A percentile compares a stretch with the other conserved stretches of the same genome.
phyloP scores from a whole-genome alignment of 2,113 vertebrate species.

The Lagenorhynchus albirostris region DNA sequence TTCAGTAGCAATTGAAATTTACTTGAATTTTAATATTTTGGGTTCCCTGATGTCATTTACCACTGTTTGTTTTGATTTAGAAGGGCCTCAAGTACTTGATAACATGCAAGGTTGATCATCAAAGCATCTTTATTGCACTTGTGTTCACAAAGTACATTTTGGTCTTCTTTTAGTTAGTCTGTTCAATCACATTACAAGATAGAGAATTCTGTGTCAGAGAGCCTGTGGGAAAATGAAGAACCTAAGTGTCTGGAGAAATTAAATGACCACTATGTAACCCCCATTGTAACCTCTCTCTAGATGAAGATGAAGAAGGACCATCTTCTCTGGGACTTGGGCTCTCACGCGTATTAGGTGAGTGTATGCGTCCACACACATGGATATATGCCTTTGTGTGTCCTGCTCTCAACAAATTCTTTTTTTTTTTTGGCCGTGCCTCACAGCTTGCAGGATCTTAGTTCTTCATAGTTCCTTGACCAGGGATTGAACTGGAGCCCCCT shows the following conservation, averaged over 20 bases:
- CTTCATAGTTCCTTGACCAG: not conserved
- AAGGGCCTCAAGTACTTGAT: not conserved
- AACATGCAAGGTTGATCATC: not conserved
- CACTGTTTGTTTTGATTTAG: constrained; percentile 10
- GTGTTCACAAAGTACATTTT: constrained; percentile 29
- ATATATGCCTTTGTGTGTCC: not conserved
- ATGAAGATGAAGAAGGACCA: not conserved
- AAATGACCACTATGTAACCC: not conserved
- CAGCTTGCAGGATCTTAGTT: not conserved
- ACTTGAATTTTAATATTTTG: constrained; percentile 50
- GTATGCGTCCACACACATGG: not conserved
- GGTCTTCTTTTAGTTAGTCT: not conserved
- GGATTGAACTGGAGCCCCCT: not conserved
- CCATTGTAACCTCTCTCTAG: not conserved
- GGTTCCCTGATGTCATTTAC: not conserved
- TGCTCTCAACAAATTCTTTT: not conserved
- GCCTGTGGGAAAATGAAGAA: not conserved
- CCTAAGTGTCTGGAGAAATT: not conserved
- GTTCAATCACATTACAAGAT: not conserved
- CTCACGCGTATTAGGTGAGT: not conserved
- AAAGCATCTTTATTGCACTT: not conserved
- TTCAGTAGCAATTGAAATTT: constrained; percentile 45
- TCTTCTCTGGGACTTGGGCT: not conserved
- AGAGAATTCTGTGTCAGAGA: not conserved
- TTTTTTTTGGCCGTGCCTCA: not conserved